Conservation (phyloP, 2,113 vertebrate species). For the Gallinago undulata region DNA sequence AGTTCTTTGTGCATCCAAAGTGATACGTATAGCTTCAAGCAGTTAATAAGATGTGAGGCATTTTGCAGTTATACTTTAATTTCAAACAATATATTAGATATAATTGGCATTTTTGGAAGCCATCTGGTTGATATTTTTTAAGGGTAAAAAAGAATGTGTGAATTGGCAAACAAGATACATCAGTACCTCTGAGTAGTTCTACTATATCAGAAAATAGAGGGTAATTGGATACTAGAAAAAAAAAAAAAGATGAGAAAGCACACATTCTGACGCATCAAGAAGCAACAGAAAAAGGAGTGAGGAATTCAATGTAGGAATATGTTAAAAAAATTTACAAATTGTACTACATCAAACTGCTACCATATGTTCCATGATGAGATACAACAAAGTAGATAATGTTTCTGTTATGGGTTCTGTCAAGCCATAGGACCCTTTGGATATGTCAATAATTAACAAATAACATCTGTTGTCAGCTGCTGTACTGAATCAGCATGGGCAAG, state of each 20-base stretch:
- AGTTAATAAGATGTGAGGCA: not conserved
- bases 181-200: not conserved
- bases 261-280: not conserved
- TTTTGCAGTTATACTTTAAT: conserved; percentile 1
- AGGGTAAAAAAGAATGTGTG: not conserved
- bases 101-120: conserved; percentile 22
- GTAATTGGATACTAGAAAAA: not conserved
- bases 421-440: conserved; percentile 18
- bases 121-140: conserved; percentile 25
- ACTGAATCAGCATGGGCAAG: not conserved
- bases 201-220: not conserved
- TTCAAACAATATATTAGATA: conserved; percentile 24
- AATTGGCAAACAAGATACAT: not conserved
- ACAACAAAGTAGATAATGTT: conserved; percentile 4
- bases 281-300: not conserved
- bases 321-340: not conserved
- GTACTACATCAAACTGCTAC: not conserved
- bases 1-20: not conserved
- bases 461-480: conserved; percentile 49
- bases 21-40: not conserved
- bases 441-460: conserved; percentile 57
- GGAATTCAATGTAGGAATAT: not conserved
- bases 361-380: conserved; percentile 4
- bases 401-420: not conserved
- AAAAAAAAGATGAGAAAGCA: not conserved